Evolutionary conservation across 2,797 vertebrate genomes (phyloP).

Genomic region (Oreonectes daqikongensis): DNA sequence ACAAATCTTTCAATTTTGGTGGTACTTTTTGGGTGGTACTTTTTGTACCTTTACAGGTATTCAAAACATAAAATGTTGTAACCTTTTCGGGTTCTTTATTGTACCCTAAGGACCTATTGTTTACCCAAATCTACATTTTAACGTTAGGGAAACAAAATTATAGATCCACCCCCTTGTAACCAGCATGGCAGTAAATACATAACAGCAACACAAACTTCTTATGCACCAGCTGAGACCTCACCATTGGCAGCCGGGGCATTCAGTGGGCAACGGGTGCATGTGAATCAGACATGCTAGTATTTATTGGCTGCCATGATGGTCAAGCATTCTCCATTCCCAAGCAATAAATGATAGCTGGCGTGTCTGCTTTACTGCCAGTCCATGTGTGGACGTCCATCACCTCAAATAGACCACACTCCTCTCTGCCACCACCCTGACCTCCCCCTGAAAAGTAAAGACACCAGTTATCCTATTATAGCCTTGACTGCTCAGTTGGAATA

Average conservation of each 20-base stretch:
- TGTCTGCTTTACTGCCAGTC: constrained; percentile 51
- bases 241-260: constrained; percentile 4
- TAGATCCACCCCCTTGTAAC: background rate
- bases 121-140: no score
- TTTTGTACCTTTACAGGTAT: no score
- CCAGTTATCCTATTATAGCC: constrained; percentile 70
- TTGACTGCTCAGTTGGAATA: constrained; percentile 58
- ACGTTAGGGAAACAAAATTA: background rate
- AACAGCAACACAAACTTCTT: constrained; percentile 1
- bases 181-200: constrained; percentile 14
- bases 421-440: constrained; percentile 55
- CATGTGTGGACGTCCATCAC: constrained; percentile 77
- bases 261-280: constrained; percentile 12
- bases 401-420: constrained; percentile 59
- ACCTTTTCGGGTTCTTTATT: no score
- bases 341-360: constrained; percentile 50
- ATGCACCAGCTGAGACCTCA: constrained; percentile 18
- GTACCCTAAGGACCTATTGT: no score
- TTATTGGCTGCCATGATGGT: constrained; percentile 47
- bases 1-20: no score
- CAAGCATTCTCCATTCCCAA: constrained; percentile 35
- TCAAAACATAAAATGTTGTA: no score
- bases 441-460: constrained; percentile 57
- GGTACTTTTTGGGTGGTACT: no score
- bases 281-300: constrained; percentile 47